Evolutionary conservation across 1,140 invertebrate species (phyloP), one percentile per base, ranked within the genome.

Genomic region (Magallana ariakensis): DNA sequence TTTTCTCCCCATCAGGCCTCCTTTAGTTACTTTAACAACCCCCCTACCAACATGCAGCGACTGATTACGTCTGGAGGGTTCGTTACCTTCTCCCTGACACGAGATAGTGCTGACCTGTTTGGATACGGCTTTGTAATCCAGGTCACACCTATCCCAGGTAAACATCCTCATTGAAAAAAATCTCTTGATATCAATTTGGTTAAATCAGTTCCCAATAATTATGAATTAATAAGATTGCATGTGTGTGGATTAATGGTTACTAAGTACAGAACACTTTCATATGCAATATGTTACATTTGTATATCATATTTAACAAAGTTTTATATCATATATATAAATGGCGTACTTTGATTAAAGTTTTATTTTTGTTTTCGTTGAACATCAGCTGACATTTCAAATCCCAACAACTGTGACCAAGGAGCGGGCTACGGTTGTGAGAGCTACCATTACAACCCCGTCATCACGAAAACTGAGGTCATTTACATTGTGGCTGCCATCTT

Each of bases 401-500:
- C 81, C 8, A 57, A 86, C 15, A 81, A 86, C n/a, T 81, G 75
- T 86, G 70, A 53, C 22, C 53, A 75, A 56, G 90, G 90, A 15
- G 83, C 60, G 46, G 87, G 87, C 8, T 89, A 90, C 83, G 90
- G 90, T 9, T 92, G 87, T 87, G 88, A 89, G 56, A 88, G 88
- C 22, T 90, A 87, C 80, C 62, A 83, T 19, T 90, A 88, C 66
- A 81, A 82, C 13, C 60, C 85, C 13, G 87, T 88, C 54, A 80
- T 92, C 80, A 83, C 87, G n/a, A 90, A 90, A 56, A 85, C 89
- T 58, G 82, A 62, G 8, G 88, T 92, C 60, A 87, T 90, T 66
- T 89, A 85, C 54, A 90, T 92, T n/a, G 89, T 92, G 57, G 91
- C 87, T 6, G 89, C 85, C n/a, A 85, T 90, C 19, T 91, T 91